Percentiles rank a stretch among this genome's conserved stretches.
Evolutionary conservation across 2,797 vertebrate species (phyloP).

Genomic region (Oreortyx pictus): DNA sequence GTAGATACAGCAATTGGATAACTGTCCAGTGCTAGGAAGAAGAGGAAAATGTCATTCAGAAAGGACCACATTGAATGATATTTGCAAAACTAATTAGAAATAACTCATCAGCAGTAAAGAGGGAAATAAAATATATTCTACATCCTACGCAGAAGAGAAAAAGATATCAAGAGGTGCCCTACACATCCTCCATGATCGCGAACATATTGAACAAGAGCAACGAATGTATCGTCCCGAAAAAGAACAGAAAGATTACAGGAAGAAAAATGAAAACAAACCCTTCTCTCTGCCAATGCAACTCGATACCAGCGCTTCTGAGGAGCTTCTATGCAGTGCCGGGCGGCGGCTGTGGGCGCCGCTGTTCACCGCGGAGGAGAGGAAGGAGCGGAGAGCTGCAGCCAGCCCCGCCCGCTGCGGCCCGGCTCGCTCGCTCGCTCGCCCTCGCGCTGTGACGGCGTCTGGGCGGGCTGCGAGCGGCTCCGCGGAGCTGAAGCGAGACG

Average conservation of each 20-base stretch:
- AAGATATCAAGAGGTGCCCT: background rate
- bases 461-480: too few species aligned
- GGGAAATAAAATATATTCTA: background rate
- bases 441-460: too few species aligned
- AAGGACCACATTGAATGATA: background rate
- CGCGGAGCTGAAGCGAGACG: too few species aligned
- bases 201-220: background rate
- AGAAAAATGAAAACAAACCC: background rate
- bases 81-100: background rate
- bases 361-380: too few species aligned
- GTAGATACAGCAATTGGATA: background rate
- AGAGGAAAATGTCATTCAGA: background rate
- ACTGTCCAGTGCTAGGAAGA: background rate
- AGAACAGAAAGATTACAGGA: background rate
- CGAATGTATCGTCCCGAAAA: too few species aligned
- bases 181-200: background rate
- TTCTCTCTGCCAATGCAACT: background rate
- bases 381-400: background rate
- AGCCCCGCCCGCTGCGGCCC: background rate
- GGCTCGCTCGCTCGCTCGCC: background rate
- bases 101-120: background rate
- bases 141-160: accelerated
- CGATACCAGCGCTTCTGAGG: too few species aligned
- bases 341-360: too few species aligned
- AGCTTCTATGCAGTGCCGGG: background rate